Evolutionary conservation across 2,113 vertebrate genomes (phyloP), one percentile per base, ranked within the genome.

Genomic region (Gallinago media): DNA sequence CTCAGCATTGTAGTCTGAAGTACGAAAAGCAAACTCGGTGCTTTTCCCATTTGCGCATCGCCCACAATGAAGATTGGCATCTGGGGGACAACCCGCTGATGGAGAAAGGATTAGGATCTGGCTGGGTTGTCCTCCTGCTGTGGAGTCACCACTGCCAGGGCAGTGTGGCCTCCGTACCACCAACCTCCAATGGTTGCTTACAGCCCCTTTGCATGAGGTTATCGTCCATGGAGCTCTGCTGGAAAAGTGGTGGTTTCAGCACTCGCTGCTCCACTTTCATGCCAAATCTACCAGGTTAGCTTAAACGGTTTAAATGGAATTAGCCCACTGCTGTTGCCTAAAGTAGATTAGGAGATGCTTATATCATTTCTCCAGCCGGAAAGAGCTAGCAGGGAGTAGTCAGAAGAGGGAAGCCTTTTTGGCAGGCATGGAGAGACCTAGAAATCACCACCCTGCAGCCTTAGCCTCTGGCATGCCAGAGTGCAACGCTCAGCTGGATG

Each of bases 231-330:
- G 55, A 87, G 83, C 47, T 89, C 65, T 91, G 65, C 76, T 92
- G 68, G 59, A 42, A 67, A 84, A 74, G 61, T 4, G 29, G 50
- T 32, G 32, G 47, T 92, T 95, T 96, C 89, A 74, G 83, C 68
- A 71, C 65, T 96, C 7, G 2, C 68, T 94, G 94, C 96, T 96
- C 86, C 76, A 84, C 93, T 92, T 95, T 78, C 83, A 85, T 71
- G 89, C 46, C 91, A 92, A 91, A 89, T 81, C 86, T 75, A 44
- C 83, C 76, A 89, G 61, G 80, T 92, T 92, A 94, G 22, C 27
- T 89, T 91, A 87, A 79, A 63, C 52, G 52, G 52, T 81, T 96
- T 91, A 86, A 91, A 87, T 19, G 75, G 83, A 94, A 89, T 87
- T 81, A 94, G 50, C 56, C n/a, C 67, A 61, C 73, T 89, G 52